Evolutionary conservation across 2,888 invertebrate genomes (phyloP), one percentile per base, ranked within the genome.

Genomic region (Pocota personata): DNA sequence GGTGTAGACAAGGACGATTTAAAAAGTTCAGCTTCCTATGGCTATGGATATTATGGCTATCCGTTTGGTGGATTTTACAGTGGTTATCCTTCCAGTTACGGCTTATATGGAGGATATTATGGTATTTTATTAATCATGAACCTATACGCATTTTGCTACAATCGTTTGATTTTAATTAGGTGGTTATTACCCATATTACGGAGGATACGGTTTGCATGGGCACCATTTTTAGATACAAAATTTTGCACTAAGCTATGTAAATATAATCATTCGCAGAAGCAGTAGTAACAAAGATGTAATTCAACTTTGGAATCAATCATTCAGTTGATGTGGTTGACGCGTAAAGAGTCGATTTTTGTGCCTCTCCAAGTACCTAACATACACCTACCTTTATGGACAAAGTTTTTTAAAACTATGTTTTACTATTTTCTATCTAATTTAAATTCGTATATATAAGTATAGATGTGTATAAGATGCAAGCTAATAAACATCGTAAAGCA

Each of bases 1-100:
- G 90, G 89, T 46, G 88, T 87, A 8, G 90, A 90, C 14, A 91
- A 89, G 64, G 91, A 91, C 72, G 92, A 92, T 87, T 88, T 92
- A 19, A 88, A 92, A 35, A 90, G 90, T 8, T 89, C 92, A 0
- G 89, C 91, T 0, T 92, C 92, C 1, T 87, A 89, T 27, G 92
- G 92, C 40, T 90, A 91, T 58, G 92, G 92, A 43, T 92, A 91
- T 71, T 92, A 92, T 71, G 89, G 73, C 2, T 89, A 87, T 50
- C 92, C 92, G 0, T 90, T 89, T 16, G 88, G 89, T 21, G 88
- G 89, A 24, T 88, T 89, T 14, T 89, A 89, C 40, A 88, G 90
- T 43, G 89, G 91, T 2, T 89, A 87, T 43, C 73, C 50, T 40
- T 37, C 24, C 10, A 35, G 14, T 48, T 62, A 62, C 12, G 60